A percentile compares a stretch with the other conserved stretches of the same genome.
Evolutionary conservation across 2,113 vertebrate genomes (phyloP).

Genomic region (Leiothrix lutea): DNA sequence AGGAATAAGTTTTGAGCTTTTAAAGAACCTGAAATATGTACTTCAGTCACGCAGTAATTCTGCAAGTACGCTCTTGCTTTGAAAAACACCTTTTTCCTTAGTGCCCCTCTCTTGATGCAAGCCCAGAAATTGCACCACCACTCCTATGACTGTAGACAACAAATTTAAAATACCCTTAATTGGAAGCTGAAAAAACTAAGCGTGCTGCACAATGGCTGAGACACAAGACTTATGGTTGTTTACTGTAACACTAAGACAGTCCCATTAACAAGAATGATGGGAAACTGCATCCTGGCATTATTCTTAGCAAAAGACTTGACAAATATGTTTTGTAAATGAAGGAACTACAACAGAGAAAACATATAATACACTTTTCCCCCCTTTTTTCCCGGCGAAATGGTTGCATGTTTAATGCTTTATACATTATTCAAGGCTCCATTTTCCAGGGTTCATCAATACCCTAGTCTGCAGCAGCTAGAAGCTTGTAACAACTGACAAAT

Average conservation of each 20-base stretch:
- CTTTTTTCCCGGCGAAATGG: constrained; percentile 54
- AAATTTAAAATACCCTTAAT: constrained; percentile 78
- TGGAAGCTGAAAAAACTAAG: constrained; percentile 75
- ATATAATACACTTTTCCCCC: constrained; percentile 58
- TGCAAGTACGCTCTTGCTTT: not conserved
- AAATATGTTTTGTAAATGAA: constrained; percentile 86
- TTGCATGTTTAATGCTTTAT: constrained; percentile 76
- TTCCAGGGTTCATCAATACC: constrained; percentile 74
- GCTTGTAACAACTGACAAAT: constrained; percentile 80
- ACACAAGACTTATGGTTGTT: constrained; percentile 82
- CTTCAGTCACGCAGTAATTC: not conserved
- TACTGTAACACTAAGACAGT: constrained; percentile 83
- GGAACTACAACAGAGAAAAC: constrained; percentile 79
- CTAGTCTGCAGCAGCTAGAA: constrained; percentile 68
- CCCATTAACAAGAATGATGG: constrained; percentile 86
- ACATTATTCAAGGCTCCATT: constrained; percentile 79
- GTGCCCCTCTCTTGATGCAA: not conserved
- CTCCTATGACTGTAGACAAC: constrained; percentile 50
- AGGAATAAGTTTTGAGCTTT: constrained; percentile 45
- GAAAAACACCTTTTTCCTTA: not conserved
- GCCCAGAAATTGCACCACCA: constrained; percentile 33
- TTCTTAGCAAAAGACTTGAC: constrained; percentile 83
- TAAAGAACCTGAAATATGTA: not conserved
- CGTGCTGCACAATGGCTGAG: constrained; percentile 69
- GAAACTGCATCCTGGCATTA: constrained; percentile 78